phyloP scores from a whole-genome alignment of 2,888 invertebrate species.

The Aspidapion aeneum region DNA sequence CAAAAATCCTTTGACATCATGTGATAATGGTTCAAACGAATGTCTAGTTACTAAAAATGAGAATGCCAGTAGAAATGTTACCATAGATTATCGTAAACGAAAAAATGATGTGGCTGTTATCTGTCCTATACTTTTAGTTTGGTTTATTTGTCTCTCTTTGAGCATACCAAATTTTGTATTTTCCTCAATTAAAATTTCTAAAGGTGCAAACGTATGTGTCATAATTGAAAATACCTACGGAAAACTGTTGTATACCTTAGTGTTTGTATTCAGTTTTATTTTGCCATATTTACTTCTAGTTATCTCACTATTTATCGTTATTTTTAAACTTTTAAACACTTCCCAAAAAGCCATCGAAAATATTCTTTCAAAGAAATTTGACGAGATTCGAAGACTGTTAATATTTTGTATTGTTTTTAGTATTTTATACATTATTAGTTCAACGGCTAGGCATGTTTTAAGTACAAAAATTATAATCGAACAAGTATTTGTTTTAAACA shows the following conservation, averaged over 20 bases:
- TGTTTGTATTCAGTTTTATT: constrained; percentile 38
- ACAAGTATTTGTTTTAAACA: constrained; percentile 22
- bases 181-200: constrained; percentile 47
- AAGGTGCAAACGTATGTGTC: constrained; percentile 50
- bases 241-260: constrained; percentile 37
- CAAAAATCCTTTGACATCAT: constrained; percentile 39
- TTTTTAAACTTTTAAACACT: constrained; percentile 36
- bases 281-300: constrained; percentile 29
- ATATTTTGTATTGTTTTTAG: constrained; percentile 38
- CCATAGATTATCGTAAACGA: constrained; percentile 53
- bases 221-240: constrained; percentile 53
- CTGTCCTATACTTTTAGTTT: constrained; percentile 55
- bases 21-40: constrained; percentile 34
- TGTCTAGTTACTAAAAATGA: constrained; percentile 38
- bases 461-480: not conserved
- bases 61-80: constrained; percentile 50
- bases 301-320: constrained; percentile 35
- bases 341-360: constrained; percentile 36
- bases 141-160: constrained; percentile 56
- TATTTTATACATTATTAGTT: constrained; percentile 27
- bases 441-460: not conserved
- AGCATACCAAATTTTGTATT: constrained; percentile 58
- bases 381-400: constrained; percentile 35
- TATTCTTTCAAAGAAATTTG: constrained; percentile 36
- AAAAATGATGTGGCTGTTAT: constrained; percentile 50